phyloP scores from a whole-genome alignment of 2,888 invertebrate genomes.

The Operophtera brumata region DNA sequence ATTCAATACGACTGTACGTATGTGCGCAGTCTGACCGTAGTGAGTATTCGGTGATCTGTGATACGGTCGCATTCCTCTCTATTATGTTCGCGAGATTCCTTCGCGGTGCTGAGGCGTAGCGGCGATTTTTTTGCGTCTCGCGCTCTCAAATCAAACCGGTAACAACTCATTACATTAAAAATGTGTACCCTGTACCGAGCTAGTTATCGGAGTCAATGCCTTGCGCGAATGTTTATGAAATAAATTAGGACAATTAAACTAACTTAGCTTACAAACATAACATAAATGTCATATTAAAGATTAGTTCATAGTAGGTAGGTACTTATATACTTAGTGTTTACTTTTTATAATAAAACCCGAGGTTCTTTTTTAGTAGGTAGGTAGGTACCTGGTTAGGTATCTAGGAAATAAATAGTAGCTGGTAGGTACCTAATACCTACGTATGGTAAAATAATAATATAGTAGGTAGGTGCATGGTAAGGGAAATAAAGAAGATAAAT shows the following conservation, averaged over 20 bases:
- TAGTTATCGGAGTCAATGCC: conserved; percentile 31
- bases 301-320: conserved; percentile 1
- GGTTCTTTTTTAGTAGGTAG: not conserved
- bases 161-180: conserved; percentile 54
- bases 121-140: conserved; percentile 72
- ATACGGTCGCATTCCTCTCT: conserved; percentile 65
- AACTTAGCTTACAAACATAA: not conserved
- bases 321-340: too few relatives aligned
- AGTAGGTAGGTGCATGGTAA: too few relatives aligned
- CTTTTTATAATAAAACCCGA: too few relatives aligned
- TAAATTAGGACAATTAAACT: conserved; percentile 17
- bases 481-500: not conserved
- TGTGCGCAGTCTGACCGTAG: conserved; percentile 36
- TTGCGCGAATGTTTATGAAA: conserved; percentile 26
- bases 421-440: too few relatives aligned
- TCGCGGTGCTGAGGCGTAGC: conserved; percentile 56
- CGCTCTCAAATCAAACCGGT: conserved; percentile 73
- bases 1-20: conserved; percentile 21
- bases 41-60: conserved; percentile 19
- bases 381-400: not conserved
- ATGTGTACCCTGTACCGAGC: conserved; percentile 31
- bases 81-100: conserved; percentile 71
- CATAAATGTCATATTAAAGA: conserved; percentile 19
- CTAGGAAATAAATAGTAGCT: too few relatives aligned
- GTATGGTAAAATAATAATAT: too few relatives aligned